phyloP scores from a whole-genome alignment of 1,140 invertebrate species.

The Rhopalosiphum padi region DNA sequence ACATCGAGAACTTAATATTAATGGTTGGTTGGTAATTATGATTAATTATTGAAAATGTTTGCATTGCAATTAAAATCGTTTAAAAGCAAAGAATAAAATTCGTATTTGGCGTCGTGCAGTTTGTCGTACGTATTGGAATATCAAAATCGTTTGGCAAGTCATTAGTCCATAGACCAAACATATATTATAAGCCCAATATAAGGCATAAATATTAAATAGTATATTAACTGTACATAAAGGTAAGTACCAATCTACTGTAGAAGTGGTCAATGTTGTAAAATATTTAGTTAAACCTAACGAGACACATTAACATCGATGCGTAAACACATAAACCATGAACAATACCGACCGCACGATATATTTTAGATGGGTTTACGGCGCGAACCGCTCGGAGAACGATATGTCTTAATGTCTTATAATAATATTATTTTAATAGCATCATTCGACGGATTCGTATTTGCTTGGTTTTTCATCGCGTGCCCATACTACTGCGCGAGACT shows the following conservation, averaged over 20 bases:
- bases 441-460: neutral
- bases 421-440: neutral
- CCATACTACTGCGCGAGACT: neutral
- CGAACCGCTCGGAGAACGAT: neutral
- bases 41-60: constrained; percentile 16
- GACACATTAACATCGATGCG: neutral
- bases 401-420: no score
- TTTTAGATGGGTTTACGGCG: neutral
- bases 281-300: neutral
- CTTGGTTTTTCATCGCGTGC: neutral
- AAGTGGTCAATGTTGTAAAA: neutral
- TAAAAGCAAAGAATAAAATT: neutral
- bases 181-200: neutral
- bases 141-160: neutral
- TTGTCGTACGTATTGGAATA: neutral
- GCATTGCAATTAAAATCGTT: neutral
- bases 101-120: neutral
- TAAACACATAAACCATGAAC: neutral
- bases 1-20: neutral
- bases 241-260: neutral
- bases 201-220: neutral
- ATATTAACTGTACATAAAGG: neutral
- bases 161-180: neutral
- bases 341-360: neutral
- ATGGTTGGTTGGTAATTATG: neutral